These are phyloP conservation scores for Lagorchestes hirsutus DNA, from an alignment of 2,797 vertebrate species.

Conservation along the genomic window DNA sequence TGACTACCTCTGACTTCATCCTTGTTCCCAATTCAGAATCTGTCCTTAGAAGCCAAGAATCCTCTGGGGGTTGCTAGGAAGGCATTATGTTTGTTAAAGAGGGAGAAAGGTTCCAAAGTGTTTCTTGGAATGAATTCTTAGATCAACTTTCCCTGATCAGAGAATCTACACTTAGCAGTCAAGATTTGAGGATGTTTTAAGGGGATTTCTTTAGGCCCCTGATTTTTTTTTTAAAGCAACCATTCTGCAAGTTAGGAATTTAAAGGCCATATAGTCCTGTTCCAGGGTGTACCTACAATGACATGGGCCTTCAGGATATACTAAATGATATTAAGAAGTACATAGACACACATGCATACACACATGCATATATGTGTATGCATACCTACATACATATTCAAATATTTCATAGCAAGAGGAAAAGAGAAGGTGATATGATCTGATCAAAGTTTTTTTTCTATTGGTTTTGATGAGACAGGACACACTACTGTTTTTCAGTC, in stretches of 20 bases:
- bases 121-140: background rate
- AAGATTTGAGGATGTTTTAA: background rate
- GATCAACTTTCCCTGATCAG: background rate
- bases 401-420: background rate
- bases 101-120: background rate
- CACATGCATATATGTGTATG: background rate
- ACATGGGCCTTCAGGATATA: background rate
- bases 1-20: background rate
- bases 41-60: background rate
- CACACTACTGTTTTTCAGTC: conserved; percentile 50
- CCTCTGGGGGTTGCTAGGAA: background rate
- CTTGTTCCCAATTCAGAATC: background rate
- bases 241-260: conserved; percentile 28
- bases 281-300: conserved; percentile 31
- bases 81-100: background rate
- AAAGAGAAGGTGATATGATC: background rate
- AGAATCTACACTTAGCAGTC: background rate
- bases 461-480: conserved; percentile 57
- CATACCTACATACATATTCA: background rate
- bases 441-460: conserved; percentile 26
- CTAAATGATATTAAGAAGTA: background rate
- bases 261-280: conserved; percentile 54
- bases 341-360: background rate
- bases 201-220: background rate
- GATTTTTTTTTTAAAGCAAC: conserved; percentile 47